These are phyloP conservation scores for Tragelaphus eurycerus DNA, from an alignment of 2,797 vertebrate genomes.

Conservation along the genomic window DNA sequence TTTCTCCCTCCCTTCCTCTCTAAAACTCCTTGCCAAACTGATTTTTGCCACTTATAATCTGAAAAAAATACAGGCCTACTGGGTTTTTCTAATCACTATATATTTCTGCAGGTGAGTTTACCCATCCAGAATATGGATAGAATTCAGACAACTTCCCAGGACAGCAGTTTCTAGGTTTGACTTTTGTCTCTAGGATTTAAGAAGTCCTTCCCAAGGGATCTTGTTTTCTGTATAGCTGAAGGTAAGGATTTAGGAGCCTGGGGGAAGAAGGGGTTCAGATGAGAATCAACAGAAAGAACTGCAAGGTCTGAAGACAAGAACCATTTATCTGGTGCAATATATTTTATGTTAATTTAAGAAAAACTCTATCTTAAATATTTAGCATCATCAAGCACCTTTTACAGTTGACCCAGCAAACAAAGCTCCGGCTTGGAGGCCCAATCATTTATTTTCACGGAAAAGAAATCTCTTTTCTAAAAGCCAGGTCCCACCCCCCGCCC, in stretches of 20 bases:
- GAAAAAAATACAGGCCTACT: slow-evolving; percentile 26
- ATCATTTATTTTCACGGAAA: not conserved
- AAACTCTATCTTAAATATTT: slow-evolving; percentile 26
- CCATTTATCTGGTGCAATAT: not conserved
- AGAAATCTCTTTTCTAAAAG: fast-evolving
- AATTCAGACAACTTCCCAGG: not conserved
- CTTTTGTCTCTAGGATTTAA: slow-evolving; percentile 11
- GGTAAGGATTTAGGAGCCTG: not conserved
- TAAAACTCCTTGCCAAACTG: not conserved
- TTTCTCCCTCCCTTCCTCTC: not conserved
- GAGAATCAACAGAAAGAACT: not conserved
- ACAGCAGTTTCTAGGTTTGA: not conserved
- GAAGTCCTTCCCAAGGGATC: not conserved
- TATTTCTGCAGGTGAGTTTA: not conserved
- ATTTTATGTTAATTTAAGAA: not conserved
- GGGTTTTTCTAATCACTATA: not conserved
- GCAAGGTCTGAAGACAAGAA: not conserved
- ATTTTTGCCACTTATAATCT: not conserved
- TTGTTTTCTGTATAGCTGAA: not conserved
- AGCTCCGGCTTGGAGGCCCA: not conserved
- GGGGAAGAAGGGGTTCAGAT: not conserved
- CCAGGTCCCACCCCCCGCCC: no score
- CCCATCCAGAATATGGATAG: not conserved
- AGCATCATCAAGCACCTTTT: not conserved
- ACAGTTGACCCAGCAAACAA: not conserved